Evolutionary conservation across 2,888 invertebrate species (phyloP).

Genomic region (Beris morrisii): DNA sequence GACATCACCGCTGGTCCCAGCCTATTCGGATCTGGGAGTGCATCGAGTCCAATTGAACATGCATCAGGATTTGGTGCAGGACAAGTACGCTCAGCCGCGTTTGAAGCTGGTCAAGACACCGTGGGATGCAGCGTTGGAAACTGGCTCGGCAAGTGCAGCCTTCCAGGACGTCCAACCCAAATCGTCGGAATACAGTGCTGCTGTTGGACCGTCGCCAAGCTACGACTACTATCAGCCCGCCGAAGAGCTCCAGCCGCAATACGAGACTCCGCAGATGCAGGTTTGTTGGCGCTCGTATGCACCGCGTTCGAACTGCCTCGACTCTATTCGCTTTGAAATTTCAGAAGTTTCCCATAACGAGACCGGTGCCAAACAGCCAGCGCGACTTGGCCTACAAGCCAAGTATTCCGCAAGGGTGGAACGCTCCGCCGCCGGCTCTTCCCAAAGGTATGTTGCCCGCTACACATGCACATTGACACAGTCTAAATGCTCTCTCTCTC

Average conservation of each 20-base stretch:
- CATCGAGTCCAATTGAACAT: constrained; percentile 63
- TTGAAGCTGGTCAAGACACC: constrained; percentile 67
- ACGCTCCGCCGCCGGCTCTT: constrained; percentile 50
- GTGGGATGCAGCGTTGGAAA: constrained; percentile 72
- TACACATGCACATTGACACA: background rate
- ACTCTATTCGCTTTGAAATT: background rate
- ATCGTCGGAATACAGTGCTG: background rate
- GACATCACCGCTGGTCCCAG: constrained; percentile 55
- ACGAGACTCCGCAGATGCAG: constrained; percentile 22
- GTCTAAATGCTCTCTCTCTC: no score
- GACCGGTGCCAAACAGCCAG: constrained; percentile 43
- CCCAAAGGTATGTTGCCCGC: constrained; percentile 50
- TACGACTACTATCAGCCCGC: constrained; percentile 10
- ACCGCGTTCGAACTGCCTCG: constrained; percentile 20
- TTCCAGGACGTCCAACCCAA: constrained; percentile 58
- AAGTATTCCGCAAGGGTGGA: constrained; percentile 55
- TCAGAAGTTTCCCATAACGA: constrained; percentile 31
- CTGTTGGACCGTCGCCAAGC: background rate
- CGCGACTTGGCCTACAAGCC: constrained; percentile 55
- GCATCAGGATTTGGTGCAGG: constrained; percentile 66
- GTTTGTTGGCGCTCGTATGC: constrained; percentile 34
- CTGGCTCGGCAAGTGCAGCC: constrained; percentile 71
- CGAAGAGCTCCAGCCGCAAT: background rate
- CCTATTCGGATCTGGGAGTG: constrained; percentile 62
- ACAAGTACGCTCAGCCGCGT: constrained; percentile 61